Evolutionary conservation across 2,888 invertebrate genomes (phyloP), one percentile per base, ranked within the genome.

Genomic region (Lithophane leautieri): DNA sequence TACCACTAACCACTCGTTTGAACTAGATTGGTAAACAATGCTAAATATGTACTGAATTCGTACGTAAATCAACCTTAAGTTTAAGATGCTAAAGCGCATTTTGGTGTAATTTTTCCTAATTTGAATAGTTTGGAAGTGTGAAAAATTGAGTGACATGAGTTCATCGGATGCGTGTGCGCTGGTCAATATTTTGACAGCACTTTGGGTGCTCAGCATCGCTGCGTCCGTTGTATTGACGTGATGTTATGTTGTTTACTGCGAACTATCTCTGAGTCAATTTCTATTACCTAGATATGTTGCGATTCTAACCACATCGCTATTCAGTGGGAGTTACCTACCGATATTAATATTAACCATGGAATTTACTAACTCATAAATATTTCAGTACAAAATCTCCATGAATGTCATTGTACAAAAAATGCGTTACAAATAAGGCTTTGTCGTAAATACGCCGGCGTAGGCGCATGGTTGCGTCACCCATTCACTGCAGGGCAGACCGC

Each of bases 381-480:
- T 65, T 44, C 68, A 73, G 14, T 65, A 78, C 66, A 83, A 47
- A 56, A 85, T 67, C 54, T 12, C 86, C 65, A 81, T 78, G 78
- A 65, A 70, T 79, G 82, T 87, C 89, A 88, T 79, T 83, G 73
- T 76, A 89, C 87, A 89, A 88, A 89, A 89, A 89, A 89, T 89
- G 89, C 81, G 77, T 85, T 83, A 87, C 86, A 86, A 87, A 86
- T 89, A 93, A 91, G 93, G 93, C 89, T 90, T 66, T 69, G 79
- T 76, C 42, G 87, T 82, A 87, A 88, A 66, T 82, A 89, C 88
- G 92, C 90, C 76, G 92, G 94, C 88, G 92, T 88, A 78, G 72
- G 77, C 79, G 80, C 63, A 44, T 34, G 44, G 78, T 94, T 90
- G 89, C 94, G 93, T 94, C 93, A 94, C 83, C 91, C 94, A 94